phyloP scores from a whole-genome alignment of 2,797 vertebrate species.

The Myotis myotis region DNA sequence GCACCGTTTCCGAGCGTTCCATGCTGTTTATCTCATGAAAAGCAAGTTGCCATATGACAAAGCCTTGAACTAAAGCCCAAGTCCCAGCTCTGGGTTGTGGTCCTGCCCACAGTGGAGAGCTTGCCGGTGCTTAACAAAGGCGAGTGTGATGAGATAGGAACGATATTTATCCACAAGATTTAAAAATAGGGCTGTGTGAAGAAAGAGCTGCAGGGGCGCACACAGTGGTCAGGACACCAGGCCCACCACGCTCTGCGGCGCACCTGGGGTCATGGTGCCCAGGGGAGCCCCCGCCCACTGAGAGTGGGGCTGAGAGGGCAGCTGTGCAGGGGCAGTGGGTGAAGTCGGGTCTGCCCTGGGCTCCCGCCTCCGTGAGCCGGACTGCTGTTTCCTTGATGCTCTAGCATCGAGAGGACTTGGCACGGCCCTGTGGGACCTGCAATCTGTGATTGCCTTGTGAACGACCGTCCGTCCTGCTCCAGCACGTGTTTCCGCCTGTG shows the following conservation, averaged over 20 bases:
- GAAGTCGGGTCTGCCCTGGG: not conserved
- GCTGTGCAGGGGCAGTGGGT: not conserved
- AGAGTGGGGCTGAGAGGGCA: not conserved
- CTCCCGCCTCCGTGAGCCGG: not conserved
- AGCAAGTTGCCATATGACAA: constrained; percentile 78
- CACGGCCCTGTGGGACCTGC: not conserved
- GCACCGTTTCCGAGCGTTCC: constrained; percentile 77
- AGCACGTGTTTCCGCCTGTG: constrained; percentile 85
- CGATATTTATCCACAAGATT: constrained; percentile 81
- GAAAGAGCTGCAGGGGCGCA: not conserved
- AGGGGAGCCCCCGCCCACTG: not conserved
- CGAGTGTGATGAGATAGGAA: constrained; percentile 79
- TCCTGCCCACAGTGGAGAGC: constrained; percentile 80
- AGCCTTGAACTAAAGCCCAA: constrained; percentile 80
- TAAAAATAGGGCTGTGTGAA: constrained; percentile 78
- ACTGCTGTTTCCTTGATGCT: not conserved
- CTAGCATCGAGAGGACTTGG: not conserved
- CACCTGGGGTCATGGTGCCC: not conserved
- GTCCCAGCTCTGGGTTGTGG: constrained; percentile 75
- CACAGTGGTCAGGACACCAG: not conserved
- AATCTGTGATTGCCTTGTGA: not conserved
- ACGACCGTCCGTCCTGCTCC: constrained; percentile 88
- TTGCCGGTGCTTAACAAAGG: constrained; percentile 82
- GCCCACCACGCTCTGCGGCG: not conserved
- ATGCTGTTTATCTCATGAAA: constrained; percentile 77